Evolutionary conservation across 2,888 invertebrate genomes (phyloP), one percentile per base, ranked within the genome.

Genomic region (Serrognathus titanus): DNA sequence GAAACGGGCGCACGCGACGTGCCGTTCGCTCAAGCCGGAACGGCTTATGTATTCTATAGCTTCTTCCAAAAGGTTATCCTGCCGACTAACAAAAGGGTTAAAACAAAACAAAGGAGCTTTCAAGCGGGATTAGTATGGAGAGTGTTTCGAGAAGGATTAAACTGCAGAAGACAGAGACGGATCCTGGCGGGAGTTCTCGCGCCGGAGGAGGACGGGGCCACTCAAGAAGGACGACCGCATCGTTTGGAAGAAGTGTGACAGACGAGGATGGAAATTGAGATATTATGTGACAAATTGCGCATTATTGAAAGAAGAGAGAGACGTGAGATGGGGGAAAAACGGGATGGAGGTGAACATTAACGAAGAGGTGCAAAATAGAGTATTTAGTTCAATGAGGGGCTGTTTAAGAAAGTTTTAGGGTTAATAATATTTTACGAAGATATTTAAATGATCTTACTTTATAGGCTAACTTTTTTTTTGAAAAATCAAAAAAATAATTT

Each of bases 251-350:
- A 46, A 57, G 57, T 10, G 40, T 36, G 57, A 57, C 45, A 41
- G n/a, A 55, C 38, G 40, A 55, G 46, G 49, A 54, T 12, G 55
- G 53, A 53, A 51, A 50, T 53, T 53, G 63, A 63, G 69, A 73
- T 74, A 74, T 73, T 74, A 72, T 75, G 74, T 75, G 74, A 75
- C 75, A 75, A 75, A 75, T 75, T 74, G 72, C 72, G 69, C 72
- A 72, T 75, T 74, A 75, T 74, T 73, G 74, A 71, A 71, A 73
- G 70, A 72, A 71, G 68, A 66, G 66, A 66, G 65, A 63, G 16
- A 16, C 65, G 55, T 50, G 58, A 60, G 55, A 48, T 50, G 12
- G 24, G 48, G 47, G 41, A 36, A 48, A 16, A 55, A 41, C 53
- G 39, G 48, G 60, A 61, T 47, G 60, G 60, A 53, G 50, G 54